Evolutionary conservation across 92 coral and sea anemone genomes (phyloP), one percentile per base, ranked within the genome.

Genomic region (Ricordea florida): DNA sequence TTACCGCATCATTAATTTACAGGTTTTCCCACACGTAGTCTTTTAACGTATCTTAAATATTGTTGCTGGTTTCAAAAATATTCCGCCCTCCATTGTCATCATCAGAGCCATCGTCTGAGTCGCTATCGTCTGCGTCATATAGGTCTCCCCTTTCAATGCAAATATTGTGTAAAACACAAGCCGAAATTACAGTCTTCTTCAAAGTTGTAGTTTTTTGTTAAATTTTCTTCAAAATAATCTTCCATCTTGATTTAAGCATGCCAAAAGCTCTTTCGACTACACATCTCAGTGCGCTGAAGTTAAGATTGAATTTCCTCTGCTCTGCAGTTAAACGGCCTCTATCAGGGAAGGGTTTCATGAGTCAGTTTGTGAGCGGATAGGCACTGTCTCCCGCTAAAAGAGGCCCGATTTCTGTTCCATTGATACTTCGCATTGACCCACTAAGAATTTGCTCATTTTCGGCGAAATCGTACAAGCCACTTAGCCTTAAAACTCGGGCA

Each of bases 251-350:
- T 35, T 81, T 53, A 10, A 72, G 41, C 62, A 62, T 41, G 27
- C 87, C 87, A 80, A 80, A 80, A 4, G 76, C 87, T 13, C 58
- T 20, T 10, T 72, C 87, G 8, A 81, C 81, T 5, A 81, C 87
- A 8, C 36, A 61, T 14, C 76, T 40, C 24, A 55, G 22, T 5
- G 80, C 75, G 32, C 80, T 71, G 18, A 81, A 26, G 26, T 71
- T 60, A 10, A 21, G 9, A 47, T 72, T 81, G 16, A 71, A 62
- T 22, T 72, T 52, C 3, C 35, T 21, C 62, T 71, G 27, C 29
- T 72, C 72, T 0, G 51, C 57, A 13, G 68, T 32, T 40, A 81
- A 52, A 15, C 24, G 62, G 11, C 89, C 79, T 32, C 67, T 76
- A 20, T 61, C 48, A 0, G 47, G 33, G 50, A 43, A 82, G 5